Evolutionary conservation across 2,113 vertebrate species (phyloP).

Genomic region (Gyps fulvus): DNA sequence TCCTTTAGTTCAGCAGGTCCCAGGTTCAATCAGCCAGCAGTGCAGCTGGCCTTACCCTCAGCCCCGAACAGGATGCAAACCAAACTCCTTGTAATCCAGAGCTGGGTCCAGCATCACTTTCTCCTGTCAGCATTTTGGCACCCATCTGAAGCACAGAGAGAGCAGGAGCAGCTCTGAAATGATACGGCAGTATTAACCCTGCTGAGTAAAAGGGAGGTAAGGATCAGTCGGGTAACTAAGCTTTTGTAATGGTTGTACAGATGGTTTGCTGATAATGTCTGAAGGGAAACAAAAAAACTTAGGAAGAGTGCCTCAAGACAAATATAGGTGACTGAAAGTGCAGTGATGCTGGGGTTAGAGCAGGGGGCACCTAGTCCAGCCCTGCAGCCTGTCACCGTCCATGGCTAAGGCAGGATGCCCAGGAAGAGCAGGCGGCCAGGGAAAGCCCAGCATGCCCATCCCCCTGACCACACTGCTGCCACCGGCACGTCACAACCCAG

Average conservation of each 20-base stretch:
- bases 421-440: neutral
- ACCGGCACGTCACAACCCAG: neutral
- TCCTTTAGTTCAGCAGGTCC: accelerated
- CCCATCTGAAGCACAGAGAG: neutral
- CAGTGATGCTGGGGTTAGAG: neutral
- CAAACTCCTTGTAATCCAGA: neutral
- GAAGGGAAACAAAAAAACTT: neutral
- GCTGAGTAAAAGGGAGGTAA: neutral
- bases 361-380: neutral
- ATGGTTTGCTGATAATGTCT: neutral
- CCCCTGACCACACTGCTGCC: neutral
- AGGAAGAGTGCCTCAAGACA: neutral
- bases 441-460: accelerated
- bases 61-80: neutral
- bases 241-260: neutral
- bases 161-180: neutral
- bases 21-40: neutral
- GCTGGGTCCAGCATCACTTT: neutral
- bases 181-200: accelerated
- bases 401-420: neutral
- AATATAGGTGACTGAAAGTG: neutral
- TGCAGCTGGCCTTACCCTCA: neutral
- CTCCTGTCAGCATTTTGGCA: neutral
- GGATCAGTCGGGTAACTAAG: accelerated
- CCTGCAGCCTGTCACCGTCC: neutral